Percentiles rank a stretch among this genome's conserved stretches.
These are phyloP conservation scores for Thymelicus lineola DNA, from an alignment of 2,888 invertebrate species.

Conservation along the genomic window DNA sequence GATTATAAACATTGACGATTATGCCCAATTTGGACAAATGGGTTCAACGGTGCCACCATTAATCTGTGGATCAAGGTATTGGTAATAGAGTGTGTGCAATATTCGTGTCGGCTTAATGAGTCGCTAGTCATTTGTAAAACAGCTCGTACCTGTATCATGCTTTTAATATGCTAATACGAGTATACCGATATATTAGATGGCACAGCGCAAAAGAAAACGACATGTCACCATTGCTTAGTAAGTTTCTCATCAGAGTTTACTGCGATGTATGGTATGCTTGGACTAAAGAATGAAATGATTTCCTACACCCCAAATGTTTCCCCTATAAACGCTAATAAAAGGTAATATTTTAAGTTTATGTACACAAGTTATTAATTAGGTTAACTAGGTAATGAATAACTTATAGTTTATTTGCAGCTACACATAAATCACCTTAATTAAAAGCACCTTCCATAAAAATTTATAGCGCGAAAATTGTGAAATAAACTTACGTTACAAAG, in stretches of 20 bases:
- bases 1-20: constrained; percentile 37
- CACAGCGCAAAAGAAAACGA: too few species aligned
- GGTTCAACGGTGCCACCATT: constrained; percentile 29
- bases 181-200: too few species aligned
- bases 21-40: constrained; percentile 26
- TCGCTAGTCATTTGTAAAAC: constrained; percentile 39
- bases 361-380: not conserved
- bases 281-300: not conserved
- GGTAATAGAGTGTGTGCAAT: constrained; percentile 35
- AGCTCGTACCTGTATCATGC: not conserved
- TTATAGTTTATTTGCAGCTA: constrained; percentile 2
- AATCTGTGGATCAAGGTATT: constrained; percentile 42
- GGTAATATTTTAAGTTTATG: not conserved
- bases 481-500: constrained; percentile 1
- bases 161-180: too few species aligned
- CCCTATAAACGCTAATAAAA: not conserved
- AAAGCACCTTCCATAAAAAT: constrained; percentile 8
- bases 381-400: not conserved
- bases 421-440: constrained; percentile 15
- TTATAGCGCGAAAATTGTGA: not conserved
- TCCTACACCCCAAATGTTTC: not conserved
- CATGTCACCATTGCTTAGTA: too few species aligned
- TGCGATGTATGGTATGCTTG: not conserved
- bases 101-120: constrained; percentile 40
- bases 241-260: too few species aligned